Percentiles rank a stretch among this genome's conserved stretches.
phyloP scores from a whole-genome alignment of 1,140 invertebrate species.

The Latrodectus geometricus region DNA sequence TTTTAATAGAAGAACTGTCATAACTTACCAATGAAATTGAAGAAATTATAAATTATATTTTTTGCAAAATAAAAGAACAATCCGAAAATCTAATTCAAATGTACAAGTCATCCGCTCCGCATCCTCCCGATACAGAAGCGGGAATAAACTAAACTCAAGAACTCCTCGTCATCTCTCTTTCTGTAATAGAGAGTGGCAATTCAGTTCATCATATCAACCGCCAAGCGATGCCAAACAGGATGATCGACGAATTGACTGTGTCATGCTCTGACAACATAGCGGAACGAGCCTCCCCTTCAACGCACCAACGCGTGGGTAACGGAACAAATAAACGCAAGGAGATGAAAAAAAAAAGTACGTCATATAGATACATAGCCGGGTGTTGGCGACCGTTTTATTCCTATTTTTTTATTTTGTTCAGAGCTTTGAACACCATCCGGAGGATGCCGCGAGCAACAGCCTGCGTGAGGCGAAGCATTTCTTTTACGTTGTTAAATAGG shows the following conservation, averaged over 20 bases:
- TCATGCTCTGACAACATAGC: slow-evolving; percentile 39
- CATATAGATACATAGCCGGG: slow-evolving; percentile 26
- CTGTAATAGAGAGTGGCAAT: no score
- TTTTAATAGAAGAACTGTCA: no score
- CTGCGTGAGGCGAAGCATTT: neutral
- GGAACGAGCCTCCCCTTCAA: slow-evolving; percentile 24
- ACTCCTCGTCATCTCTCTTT: no score
- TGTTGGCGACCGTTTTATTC: slow-evolving; percentile 8
- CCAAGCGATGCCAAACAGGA: neutral
- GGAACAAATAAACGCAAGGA: slow-evolving; percentile 32
- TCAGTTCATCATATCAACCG: no score
- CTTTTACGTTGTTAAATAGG: neutral
- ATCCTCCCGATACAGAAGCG: no score
- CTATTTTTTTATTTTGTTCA: neutral
- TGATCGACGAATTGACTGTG: slow-evolving; percentile 22
- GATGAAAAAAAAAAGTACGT: neutral
- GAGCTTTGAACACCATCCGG: neutral
- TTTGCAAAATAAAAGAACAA: no score
- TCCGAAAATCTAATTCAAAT: no score
- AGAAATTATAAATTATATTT: no score
- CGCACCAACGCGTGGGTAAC: slow-evolving; percentile 24
- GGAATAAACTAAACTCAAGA: no score
- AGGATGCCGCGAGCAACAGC: slow-evolving; percentile 17
- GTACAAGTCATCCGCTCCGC: no score
- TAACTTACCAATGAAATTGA: no score